phyloP scores from a whole-genome alignment of 1,140 invertebrate genomes.

The Luehdorfia chinensis region DNA sequence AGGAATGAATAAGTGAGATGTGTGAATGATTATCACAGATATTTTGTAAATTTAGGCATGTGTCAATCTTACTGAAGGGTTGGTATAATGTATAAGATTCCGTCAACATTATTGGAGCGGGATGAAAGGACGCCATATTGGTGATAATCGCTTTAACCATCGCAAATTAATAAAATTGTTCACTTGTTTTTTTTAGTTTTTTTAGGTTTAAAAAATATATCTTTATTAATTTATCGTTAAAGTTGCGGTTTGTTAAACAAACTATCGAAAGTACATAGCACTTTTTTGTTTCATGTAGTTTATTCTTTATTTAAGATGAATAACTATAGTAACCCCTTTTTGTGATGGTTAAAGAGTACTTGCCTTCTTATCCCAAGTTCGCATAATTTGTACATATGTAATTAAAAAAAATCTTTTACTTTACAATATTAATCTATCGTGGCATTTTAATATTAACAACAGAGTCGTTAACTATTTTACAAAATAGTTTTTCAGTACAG shows the following conservation, averaged over 20 bases:
- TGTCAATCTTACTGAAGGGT: constrained; percentile 51
- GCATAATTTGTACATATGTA: constrained; percentile 73
- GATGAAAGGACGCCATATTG: constrained; percentile 70
- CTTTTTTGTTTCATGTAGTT: no score
- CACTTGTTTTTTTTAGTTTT: no score
- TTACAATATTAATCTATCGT: constrained; percentile 29
- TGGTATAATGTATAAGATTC: constrained; percentile 64
- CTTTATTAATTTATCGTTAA: not conserved
- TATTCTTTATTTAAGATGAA: not conserved
- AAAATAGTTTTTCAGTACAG: not conserved
- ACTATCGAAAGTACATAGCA: no score
- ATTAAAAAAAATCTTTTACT: constrained; percentile 56
- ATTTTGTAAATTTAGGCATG: constrained; percentile 66
- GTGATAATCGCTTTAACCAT: constrained; percentile 59
- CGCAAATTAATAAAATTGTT: constrained; percentile 21
- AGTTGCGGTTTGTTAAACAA: constrained; percentile 6
- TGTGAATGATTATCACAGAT: constrained; percentile 54
- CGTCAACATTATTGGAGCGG: constrained; percentile 54
- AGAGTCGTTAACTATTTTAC: constrained; percentile 5
- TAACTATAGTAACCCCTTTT: no score
- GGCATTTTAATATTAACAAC: constrained; percentile 16
- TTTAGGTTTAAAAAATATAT: no score
- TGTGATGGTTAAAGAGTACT: constrained; percentile 61
- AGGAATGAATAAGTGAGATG: constrained; percentile 39
- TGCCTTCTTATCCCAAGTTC: constrained; percentile 56